Conservation (phyloP, 2,797 vertebrate species). For the Monodelphis domestica region DNA sequence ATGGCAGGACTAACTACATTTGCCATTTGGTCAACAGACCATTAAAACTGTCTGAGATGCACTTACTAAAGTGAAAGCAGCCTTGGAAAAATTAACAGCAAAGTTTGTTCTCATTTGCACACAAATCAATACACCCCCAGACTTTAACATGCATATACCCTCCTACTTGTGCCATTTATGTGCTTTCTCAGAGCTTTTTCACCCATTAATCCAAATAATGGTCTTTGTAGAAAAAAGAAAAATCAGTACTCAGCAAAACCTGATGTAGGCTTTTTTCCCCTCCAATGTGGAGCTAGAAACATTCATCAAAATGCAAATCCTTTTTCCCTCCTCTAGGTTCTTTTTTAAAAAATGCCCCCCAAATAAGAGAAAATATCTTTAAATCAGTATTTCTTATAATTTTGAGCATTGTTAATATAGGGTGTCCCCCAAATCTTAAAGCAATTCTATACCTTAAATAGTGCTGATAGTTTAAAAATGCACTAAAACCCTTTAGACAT, state of each 20-base stretch:
- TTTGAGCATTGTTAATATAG: slow-evolving; percentile 32
- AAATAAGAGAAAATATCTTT: background rate
- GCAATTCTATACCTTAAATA: background rate
- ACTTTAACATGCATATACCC: slow-evolving; percentile 23
- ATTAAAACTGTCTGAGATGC: background rate
- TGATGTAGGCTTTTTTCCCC: background rate
- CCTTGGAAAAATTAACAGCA: slow-evolving; percentile 42
- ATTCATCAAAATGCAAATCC: slow-evolving; percentile 25
- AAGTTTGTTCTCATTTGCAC: slow-evolving; percentile 6
- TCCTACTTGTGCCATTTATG: background rate
- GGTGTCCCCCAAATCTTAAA: slow-evolving; percentile 3
- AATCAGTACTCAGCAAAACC: background rate
- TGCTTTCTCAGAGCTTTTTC: slow-evolving; percentile 35
- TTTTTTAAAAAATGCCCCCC: background rate
- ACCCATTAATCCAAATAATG: slow-evolving; percentile 42
- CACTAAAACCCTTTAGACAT: background rate
- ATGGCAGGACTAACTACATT: background rate
- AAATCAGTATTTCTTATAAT: background rate
- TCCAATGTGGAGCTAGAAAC: background rate
- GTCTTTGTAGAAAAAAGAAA: slow-evolving; percentile 1
- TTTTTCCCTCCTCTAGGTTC: slow-evolving; percentile 1
- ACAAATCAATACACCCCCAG: slow-evolving; percentile 43
- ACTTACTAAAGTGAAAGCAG: background rate
- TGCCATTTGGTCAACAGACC: background rate
- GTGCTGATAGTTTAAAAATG: background rate